A percentile compares a stretch with the other conserved stretches of the same genome.
Evolutionary conservation across 2,797 vertebrate species (phyloP).

Genomic region (Tinamus major): DNA sequence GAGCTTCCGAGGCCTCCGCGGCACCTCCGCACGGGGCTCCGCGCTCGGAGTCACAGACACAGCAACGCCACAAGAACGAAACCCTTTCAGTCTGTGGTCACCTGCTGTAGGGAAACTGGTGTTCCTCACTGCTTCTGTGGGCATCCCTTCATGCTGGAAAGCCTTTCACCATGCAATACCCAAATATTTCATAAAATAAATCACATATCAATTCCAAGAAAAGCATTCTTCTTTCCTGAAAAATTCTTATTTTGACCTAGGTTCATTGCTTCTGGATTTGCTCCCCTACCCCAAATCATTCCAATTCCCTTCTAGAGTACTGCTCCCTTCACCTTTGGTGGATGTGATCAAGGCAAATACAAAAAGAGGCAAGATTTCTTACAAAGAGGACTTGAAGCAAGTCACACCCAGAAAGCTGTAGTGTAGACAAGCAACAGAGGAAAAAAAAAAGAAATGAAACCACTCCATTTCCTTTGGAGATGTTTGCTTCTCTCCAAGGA

Average conservation of each 20-base stretch:
- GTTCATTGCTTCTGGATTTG: background rate
- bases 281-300: background rate
- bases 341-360: background rate
- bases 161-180: background rate
- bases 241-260: background rate
- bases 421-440: background rate
- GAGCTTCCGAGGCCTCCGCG: background rate
- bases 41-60: background rate
- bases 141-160: background rate
- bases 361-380: background rate
- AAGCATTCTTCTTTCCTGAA: background rate
- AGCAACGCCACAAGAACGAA: background rate
- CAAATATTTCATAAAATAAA: background rate
- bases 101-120: no score
- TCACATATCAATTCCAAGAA: background rate
- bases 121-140: background rate
- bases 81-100: background rate
- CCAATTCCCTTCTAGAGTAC: background rate
- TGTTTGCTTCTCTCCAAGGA: background rate
- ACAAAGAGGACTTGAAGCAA: background rate
- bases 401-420: background rate
- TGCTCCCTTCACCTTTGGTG: background rate
- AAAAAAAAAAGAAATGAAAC: background rate
- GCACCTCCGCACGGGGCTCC: fast-evolving
- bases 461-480: background rate